These are phyloP conservation scores for Scolopax mira DNA, from an alignment of 2,113 vertebrate genomes.

Conservation along the genomic window DNA sequence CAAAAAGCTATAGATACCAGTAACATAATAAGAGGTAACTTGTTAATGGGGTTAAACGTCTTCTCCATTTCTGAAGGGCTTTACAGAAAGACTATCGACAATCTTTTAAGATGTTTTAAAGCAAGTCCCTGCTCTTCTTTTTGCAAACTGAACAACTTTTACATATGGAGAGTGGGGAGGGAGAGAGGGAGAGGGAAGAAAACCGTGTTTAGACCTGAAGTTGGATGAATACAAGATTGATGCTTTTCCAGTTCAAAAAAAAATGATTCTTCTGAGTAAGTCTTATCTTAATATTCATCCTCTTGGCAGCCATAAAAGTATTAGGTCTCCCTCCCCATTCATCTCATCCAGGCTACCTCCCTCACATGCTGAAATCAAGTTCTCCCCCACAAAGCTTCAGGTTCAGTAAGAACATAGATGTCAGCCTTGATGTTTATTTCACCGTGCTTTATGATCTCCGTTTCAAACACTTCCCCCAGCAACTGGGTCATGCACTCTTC, in stretches of 20 bases:
- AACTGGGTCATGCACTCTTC: background rate
- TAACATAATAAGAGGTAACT: background rate
- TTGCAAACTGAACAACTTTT: background rate
- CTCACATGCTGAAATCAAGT: background rate
- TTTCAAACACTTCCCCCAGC: background rate
- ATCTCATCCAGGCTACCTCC: background rate
- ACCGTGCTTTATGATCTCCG: background rate
- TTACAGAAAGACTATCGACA: background rate
- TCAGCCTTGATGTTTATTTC: background rate
- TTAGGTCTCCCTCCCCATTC: background rate
- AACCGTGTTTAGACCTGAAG: background rate
- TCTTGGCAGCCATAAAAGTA: background rate
- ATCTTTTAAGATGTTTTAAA: background rate
- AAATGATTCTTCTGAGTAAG: background rate
- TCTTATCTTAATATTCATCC: background rate
- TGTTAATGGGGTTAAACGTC: background rate
- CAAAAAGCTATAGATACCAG: background rate
- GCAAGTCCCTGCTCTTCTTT: background rate
- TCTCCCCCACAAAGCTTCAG: background rate
- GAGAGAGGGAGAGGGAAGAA: background rate
- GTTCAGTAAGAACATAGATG: background rate
- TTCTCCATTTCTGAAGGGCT: background rate
- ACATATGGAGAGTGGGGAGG: background rate
- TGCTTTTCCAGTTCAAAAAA: background rate
- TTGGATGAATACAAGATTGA: background rate